A percentile compares a stretch with the other conserved stretches of the same genome.
Conservation (phyloP, 2,888 invertebrate species). For the Tortricodes alternella region DNA sequence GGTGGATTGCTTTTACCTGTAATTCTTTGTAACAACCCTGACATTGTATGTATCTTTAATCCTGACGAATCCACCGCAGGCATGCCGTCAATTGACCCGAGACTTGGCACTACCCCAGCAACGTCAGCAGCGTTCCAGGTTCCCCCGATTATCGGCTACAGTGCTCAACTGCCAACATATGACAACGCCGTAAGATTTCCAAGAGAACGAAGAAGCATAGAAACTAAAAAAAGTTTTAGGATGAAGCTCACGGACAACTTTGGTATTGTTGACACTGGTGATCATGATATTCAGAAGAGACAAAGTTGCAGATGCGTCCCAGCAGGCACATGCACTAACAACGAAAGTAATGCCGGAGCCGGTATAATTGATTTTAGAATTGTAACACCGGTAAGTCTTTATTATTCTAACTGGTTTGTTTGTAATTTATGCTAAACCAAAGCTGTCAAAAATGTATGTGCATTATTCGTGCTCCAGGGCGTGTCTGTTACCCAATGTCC, state of each 20-base stretch:
- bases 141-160: constrained; percentile 61
- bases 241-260: constrained; percentile 38
- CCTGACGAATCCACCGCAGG: constrained; percentile 70
- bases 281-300: constrained; percentile 61
- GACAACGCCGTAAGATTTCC: constrained; percentile 70
- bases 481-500: constrained; percentile 52
- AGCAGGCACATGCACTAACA: constrained; percentile 59
- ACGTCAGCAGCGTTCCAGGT: constrained; percentile 55
- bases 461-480: constrained; percentile 26
- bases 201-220: constrained; percentile 56
- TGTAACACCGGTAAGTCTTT: constrained; percentile 81
- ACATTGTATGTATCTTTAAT: constrained; percentile 72
- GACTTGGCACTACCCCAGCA: constrained; percentile 69
- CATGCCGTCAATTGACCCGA: constrained; percentile 72
- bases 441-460: background rate
- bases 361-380: constrained; percentile 85
- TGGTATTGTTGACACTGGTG: constrained; percentile 30
- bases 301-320: constrained; percentile 71
- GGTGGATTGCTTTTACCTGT: constrained; percentile 64
- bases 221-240: constrained; percentile 31
- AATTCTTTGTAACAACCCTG: constrained; percentile 69
- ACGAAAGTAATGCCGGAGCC: constrained; percentile 67
- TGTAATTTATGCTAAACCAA: too few species aligned
- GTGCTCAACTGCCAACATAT: constrained; percentile 55
- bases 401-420: background rate